Base-by-base conservation (phyloP, 2,113 vertebrate genomes). In the Mungos mungo region DNA sequence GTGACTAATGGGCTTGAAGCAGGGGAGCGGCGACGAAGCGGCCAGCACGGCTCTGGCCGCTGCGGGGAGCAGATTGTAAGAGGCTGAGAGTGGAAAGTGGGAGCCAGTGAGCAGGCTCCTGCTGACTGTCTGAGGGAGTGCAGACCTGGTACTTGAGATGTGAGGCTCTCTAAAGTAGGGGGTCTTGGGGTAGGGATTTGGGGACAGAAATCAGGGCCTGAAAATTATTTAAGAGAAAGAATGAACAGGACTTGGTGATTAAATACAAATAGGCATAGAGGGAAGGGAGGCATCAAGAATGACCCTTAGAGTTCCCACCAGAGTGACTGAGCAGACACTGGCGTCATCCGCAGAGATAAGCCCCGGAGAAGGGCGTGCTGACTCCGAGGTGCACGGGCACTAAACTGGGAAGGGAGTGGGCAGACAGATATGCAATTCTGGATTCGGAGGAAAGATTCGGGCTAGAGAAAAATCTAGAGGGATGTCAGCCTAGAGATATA, bases 161-260 rank as follows among this genome's bases (percentile, higher is more conserved):
- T 57, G 54, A 21, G 45, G 45, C 63, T 60, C 23, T 60, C 57
- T 23, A 60, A 60, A 60, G 21, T 23, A 60, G 21, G 57, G 57
- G 57, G 57, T 60, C 21, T 60, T 23, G 47, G 9, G 38, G 25
- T 1, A 57, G n/a, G 72, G 29, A 63, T 72, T 4, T 29, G 57
- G 45, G 90, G 57, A 23, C 50, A 15, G 79, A 85, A 85, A 85
- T 41, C 45, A 68, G 72, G 35, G 31, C 54, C 6, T 96, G 47
- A 54, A 57, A 41, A 71, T n/a, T 45, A n/a, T 31, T 66, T 35
- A 47, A 45, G 38, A 89, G 25, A n/a, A 5, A 14, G 45, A 91
- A 45, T 7, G 23, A 91, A 57, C 29, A 74, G 88, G 31, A 45
- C 14, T 7, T 38, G n/a, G 85, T 72, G 65, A 79, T 25, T 16